A percentile compares a stretch with the other conserved stretches of the same genome.
Evolutionary conservation across 37 sponge, comb jelly and placozoan species (phyloP).

Genomic region (Chondrilla cf. caribensis): DNA sequence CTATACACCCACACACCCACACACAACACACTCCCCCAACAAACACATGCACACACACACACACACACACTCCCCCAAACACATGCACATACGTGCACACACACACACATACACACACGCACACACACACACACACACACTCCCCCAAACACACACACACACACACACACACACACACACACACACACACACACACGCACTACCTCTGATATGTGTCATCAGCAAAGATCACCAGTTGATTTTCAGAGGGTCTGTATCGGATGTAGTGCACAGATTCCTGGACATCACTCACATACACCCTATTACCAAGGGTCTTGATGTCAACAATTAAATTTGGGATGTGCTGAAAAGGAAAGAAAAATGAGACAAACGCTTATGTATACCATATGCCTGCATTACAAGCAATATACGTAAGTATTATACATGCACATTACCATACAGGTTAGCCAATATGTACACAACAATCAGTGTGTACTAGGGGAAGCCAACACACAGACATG

Average conservation of each 20-base stretch:
- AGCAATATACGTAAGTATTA: neutral
- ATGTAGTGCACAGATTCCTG: constrained; percentile 93
- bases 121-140: too few relatives aligned
- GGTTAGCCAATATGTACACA: too few relatives aligned
- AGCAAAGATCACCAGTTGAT: constrained; percentile 92
- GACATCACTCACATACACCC: constrained; percentile 91
- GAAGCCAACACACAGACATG: neutral
- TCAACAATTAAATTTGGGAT: constrained; percentile 88
- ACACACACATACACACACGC: too few relatives aligned
- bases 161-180: too few relatives aligned
- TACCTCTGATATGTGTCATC: constrained; percentile 89
- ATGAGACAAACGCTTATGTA: neutral
- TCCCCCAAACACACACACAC: too few relatives aligned
- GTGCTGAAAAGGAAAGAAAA: constrained; percentile 33
- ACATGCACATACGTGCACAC: too few relatives aligned
- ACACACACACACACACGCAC: too few relatives aligned
- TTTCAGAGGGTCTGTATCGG: constrained; percentile 83
- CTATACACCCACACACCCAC: too few relatives aligned
- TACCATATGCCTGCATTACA: neutral
- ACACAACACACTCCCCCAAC: too few relatives aligned
- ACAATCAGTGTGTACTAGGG: neutral
- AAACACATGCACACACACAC: too few relatives aligned
- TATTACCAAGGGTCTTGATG: constrained; percentile 69
- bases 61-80: too few relatives aligned
- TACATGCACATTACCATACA: neutral